Evolutionary conservation across 2,797 vertebrate species (phyloP).

Genomic region (Falco concolor): DNA sequence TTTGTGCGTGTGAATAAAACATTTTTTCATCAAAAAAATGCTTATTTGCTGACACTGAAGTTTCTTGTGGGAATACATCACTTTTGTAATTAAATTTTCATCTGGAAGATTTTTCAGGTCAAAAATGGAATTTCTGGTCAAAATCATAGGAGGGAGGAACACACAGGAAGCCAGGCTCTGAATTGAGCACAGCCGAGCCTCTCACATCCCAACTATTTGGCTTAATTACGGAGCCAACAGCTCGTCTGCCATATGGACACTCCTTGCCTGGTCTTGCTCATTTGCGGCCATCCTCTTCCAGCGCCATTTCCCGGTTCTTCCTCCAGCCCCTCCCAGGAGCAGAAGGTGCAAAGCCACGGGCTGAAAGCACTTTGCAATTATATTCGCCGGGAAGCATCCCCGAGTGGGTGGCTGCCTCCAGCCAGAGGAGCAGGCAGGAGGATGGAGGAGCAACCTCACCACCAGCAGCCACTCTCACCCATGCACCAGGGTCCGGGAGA

Average conservation of each 20-base stretch:
- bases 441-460: background rate
- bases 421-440: background rate
- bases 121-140: slow-evolving; percentile 58
- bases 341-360: background rate
- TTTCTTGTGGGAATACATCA: slow-evolving; percentile 58
- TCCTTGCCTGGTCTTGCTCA: background rate
- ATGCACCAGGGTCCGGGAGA: background rate
- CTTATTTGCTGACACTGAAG: slow-evolving; percentile 31
- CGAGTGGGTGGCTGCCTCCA: background rate
- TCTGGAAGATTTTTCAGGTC: slow-evolving; percentile 60
- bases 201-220: background rate
- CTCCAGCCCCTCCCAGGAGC: background rate
- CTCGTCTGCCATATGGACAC: background rate
- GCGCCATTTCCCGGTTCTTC: background rate
- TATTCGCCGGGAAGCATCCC: background rate
- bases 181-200: background rate
- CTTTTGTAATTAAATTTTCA: slow-evolving; percentile 52
- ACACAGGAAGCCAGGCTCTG: slow-evolving; percentile 27
- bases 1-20: background rate
- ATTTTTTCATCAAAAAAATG: background rate
- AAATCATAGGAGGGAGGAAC: slow-evolving; percentile 14
- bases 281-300: background rate
- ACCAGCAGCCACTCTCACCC: background rate
- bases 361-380: background rate
- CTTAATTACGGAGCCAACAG: background rate